A percentile compares a stretch with the other conserved stretches of the same genome.
phyloP scores from a whole-genome alignment of 1,140 invertebrate genomes.

The Drosophila ambigua region DNA sequence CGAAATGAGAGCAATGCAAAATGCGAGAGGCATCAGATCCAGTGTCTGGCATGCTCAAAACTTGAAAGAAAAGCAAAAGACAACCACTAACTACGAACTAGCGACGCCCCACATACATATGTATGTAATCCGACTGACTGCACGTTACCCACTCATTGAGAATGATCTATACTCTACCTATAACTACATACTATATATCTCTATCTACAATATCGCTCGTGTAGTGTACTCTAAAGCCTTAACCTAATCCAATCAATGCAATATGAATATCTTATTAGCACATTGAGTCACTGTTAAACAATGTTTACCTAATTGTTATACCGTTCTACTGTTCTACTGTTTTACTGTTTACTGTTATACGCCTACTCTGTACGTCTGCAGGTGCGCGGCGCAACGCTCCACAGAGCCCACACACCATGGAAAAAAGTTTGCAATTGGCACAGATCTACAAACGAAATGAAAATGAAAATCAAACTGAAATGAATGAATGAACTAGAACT shows the following conservation, averaged over 20 bases:
- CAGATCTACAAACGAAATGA: constrained; percentile 65
- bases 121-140: constrained; percentile 21
- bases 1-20: not conserved
- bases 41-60: constrained; percentile 5
- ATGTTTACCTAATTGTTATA: constrained; percentile 47
- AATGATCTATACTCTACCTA: constrained; percentile 2
- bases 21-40: constrained; percentile 9
- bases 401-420: constrained; percentile 40
- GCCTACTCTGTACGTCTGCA: constrained; percentile 64
- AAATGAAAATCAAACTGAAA: constrained; percentile 10
- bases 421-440: constrained; percentile 75
- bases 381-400: constrained; percentile 47
- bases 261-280: constrained; percentile 36
- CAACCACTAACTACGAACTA: no score
- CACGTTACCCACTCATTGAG: constrained; percentile 22
- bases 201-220: constrained; percentile 39
- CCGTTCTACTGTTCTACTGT: constrained; percentile 42
- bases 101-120: constrained; percentile 11
- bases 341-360: constrained; percentile 52
- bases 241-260: constrained; percentile 39
- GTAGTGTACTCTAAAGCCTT: constrained; percentile 27
- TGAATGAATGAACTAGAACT: constrained; percentile 5
- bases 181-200: constrained; percentile 30
- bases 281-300: constrained; percentile 60
- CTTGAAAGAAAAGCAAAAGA: not conserved